phyloP scores from a whole-genome alignment of 1,140 invertebrate species.

The Mamestra configurata region DNA sequence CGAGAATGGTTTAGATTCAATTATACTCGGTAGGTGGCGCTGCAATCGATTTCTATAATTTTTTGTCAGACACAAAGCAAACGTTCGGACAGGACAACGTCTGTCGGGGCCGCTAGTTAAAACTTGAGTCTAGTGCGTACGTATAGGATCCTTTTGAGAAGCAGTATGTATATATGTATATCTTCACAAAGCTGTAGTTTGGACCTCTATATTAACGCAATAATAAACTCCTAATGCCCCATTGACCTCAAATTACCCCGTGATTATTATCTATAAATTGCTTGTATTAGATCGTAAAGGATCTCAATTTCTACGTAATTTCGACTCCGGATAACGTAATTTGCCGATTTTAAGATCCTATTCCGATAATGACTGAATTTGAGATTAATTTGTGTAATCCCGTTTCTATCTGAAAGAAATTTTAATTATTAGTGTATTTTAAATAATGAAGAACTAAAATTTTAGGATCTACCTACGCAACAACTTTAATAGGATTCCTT shows the following conservation, averaged over 20 bases:
- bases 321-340: constrained; percentile 20
- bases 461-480: neutral
- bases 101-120: too few relatives aligned
- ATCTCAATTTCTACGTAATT: constrained; percentile 29
- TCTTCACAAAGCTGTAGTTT: neutral
- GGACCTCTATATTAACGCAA: neutral
- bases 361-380: constrained; percentile 7
- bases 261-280: constrained; percentile 26
- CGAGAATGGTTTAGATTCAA: too few relatives aligned
- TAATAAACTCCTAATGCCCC: neutral
- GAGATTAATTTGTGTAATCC: neutral
- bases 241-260: neutral
- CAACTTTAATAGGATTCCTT: neutral
- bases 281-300: constrained; percentile 17
- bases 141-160: too few relatives aligned
- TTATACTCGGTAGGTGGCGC: too few relatives aligned
- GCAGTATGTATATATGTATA: too few relatives aligned
- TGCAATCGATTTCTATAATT: too few relatives aligned
- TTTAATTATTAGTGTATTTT: constrained; percentile 30
- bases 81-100: too few relatives aligned
- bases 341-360: constrained; percentile 17
- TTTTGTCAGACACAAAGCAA: too few relatives aligned
- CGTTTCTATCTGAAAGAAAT: constrained; percentile 20
- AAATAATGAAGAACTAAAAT: neutral
- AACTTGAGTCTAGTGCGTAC: too few relatives aligned